These are phyloP conservation scores for Tanytarsus gracilentus DNA, from an alignment of 2,888 invertebrate genomes.

Conservation along the genomic window DNA sequence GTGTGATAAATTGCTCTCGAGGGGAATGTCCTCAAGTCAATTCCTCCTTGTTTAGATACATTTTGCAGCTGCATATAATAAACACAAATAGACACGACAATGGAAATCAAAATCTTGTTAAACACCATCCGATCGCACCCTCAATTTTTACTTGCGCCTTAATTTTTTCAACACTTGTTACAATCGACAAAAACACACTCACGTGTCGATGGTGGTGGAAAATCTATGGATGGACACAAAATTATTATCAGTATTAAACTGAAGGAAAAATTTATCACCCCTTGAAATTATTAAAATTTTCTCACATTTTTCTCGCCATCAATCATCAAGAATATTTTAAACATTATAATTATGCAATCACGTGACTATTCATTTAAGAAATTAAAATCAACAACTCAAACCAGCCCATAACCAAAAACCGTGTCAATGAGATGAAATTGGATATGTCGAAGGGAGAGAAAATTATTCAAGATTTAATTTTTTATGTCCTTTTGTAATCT, in stretches of 20 bases:
- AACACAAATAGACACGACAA: constrained; percentile 14
- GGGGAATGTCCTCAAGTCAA: background rate
- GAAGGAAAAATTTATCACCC: background rate
- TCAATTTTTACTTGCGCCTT: too few species aligned
- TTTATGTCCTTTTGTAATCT: background rate
- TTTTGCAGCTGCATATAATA: constrained; percentile 28
- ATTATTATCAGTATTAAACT: background rate
- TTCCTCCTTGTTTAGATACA: constrained; percentile 4
- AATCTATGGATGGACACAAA: background rate
- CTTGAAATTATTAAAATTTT: too few species aligned
- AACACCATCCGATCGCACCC: background rate
- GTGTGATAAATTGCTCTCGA: constrained; percentile 27
- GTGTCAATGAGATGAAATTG: constrained; percentile 16
- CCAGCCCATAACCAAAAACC: constrained; percentile 17
- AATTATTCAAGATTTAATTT: constrained; percentile 4
- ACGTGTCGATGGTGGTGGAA: too few species aligned
- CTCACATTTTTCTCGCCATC: too few species aligned
- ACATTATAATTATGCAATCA: too few species aligned
- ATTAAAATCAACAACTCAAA: constrained; percentile 18
- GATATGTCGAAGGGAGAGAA: constrained; percentile 9
- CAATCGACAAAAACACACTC: constrained; percentile 6
- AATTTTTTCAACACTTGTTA: constrained; percentile 18
- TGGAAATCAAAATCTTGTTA: constrained; percentile 26
- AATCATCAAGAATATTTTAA: too few species aligned
- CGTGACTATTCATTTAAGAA: constrained; percentile 22